A percentile compares a stretch with the other conserved stretches of the same genome.
phyloP scores from a whole-genome alignment of 2,888 invertebrate species.

The Empis livida region DNA sequence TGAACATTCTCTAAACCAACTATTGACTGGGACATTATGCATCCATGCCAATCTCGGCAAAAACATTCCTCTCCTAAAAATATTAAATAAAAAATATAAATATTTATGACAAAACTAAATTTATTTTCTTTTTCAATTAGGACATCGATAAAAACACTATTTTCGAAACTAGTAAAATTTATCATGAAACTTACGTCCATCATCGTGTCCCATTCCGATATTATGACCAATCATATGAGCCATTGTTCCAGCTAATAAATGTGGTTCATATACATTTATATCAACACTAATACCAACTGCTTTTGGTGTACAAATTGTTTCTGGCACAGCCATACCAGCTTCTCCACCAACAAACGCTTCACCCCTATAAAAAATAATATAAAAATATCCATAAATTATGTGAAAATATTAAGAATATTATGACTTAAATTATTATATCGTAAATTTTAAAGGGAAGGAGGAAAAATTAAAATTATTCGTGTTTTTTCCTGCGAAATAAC shows the following conservation, averaged over 20 bases:
- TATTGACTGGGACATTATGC: constrained; percentile 89
- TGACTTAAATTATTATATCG: no score
- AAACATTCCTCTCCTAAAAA: constrained; percentile 70
- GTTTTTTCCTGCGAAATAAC: no score
- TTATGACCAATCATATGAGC: constrained; percentile 98
- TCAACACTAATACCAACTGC: constrained; percentile 91
- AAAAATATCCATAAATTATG: neutral
- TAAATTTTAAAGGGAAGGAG: no score
- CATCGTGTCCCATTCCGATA: constrained; percentile 93
- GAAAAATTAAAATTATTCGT: no score
- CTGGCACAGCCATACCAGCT: constrained; percentile 87
- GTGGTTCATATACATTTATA: constrained; percentile 86
- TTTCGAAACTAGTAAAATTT: no score
- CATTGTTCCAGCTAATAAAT: constrained; percentile 89
- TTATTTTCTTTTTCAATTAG: no score
- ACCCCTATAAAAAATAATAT: constrained; percentile 43
- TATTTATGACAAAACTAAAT: no score
- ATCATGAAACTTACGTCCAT: constrained; percentile 49
- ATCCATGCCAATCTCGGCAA: constrained; percentile 91
- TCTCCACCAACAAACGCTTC: constrained; percentile 78
- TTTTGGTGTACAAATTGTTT: constrained; percentile 84
- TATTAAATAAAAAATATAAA: neutral
- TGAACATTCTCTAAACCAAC: constrained; percentile 84
- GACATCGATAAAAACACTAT: no score
- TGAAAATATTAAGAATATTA: no score